These are phyloP conservation scores for Caenorhabditis zanzibari DNA, from an alignment of 2,888 invertebrate species.

Conservation along the genomic window DNA sequence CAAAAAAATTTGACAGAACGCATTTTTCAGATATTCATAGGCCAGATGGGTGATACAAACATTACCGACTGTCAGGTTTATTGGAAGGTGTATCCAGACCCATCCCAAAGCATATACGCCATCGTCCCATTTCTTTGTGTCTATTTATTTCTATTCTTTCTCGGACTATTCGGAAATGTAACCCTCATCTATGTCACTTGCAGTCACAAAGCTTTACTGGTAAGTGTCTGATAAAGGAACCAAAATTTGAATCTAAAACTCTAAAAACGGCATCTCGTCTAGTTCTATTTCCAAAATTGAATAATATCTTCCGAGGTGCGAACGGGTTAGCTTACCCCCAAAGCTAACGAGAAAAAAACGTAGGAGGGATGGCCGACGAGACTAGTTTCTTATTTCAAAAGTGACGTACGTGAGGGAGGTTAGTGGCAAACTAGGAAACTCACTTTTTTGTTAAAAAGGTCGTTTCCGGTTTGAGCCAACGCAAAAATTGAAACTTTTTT, in stretches of 20 bases:
- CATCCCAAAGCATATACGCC: constrained; percentile 71
- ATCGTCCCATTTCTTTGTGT: constrained; percentile 74
- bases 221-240: constrained; percentile 22
- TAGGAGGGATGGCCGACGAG: constrained; percentile 15
- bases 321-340: constrained; percentile 12
- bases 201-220: constrained; percentile 75
- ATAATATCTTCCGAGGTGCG: constrained; percentile 23
- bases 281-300: constrained; percentile 23
- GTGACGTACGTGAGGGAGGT: constrained; percentile 25
- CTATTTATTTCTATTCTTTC: constrained; percentile 79
- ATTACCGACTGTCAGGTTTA: constrained; percentile 56
- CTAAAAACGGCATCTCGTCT: constrained; percentile 17
- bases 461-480: constrained; percentile 25
- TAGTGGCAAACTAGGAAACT: constrained; percentile 5
- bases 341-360: constrained; percentile 42
- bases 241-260: constrained; percentile 2
- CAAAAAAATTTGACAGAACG: neutral
- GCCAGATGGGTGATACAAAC: constrained; percentile 57
- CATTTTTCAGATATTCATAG: constrained; percentile 36
- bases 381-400: constrained; percentile 36
- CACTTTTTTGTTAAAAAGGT: constrained; percentile 49
- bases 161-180: constrained; percentile 81
- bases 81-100: constrained; percentile 73
- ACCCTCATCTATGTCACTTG: constrained; percentile 79
- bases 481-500: constrained; percentile 3